Percentiles rank a stretch among this genome's conserved stretches.
These are phyloP conservation scores for Dinocampus coccinellae DNA, from an alignment of 2,888 invertebrate species.

Conservation along the genomic window DNA sequence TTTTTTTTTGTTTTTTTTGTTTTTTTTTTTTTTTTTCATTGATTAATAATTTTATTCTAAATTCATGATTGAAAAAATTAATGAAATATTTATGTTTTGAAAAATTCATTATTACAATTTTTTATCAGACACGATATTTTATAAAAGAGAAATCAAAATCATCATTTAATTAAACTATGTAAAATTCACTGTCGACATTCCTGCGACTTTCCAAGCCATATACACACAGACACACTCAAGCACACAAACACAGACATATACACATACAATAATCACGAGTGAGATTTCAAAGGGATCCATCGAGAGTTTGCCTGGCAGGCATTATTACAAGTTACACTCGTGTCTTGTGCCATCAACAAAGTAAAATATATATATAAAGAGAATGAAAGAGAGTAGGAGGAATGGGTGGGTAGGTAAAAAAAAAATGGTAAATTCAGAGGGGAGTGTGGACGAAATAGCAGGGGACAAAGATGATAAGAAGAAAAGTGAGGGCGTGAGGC, in stretches of 20 bases:
- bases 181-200: too few species aligned
- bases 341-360: not conserved
- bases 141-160: too few species aligned
- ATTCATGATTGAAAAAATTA: too few species aligned
- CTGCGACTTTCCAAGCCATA: not conserved
- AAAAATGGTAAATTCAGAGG: not conserved
- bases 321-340: conserved; percentile 9
- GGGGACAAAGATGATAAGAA: conserved; percentile 12
- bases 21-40: too few species aligned
- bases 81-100: too few species aligned
- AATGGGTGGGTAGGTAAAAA: not conserved
- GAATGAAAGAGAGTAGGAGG: not conserved
- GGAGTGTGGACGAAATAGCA: not conserved
- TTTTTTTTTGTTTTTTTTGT: too few species aligned
- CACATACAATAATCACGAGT: not conserved
- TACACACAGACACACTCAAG: not conserved
- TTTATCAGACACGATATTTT: too few species aligned
- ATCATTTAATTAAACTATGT: too few species aligned
- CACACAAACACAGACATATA: not conserved
- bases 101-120: too few species aligned
- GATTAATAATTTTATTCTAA: too few species aligned
- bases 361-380: not conserved
- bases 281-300: conserved; percentile 43
- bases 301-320: conserved; percentile 10
- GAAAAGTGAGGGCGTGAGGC: not conserved